These are phyloP conservation scores for Perca fluviatilis DNA, from an alignment of 2,113 vertebrate genomes.

Conservation along the genomic window DNA sequence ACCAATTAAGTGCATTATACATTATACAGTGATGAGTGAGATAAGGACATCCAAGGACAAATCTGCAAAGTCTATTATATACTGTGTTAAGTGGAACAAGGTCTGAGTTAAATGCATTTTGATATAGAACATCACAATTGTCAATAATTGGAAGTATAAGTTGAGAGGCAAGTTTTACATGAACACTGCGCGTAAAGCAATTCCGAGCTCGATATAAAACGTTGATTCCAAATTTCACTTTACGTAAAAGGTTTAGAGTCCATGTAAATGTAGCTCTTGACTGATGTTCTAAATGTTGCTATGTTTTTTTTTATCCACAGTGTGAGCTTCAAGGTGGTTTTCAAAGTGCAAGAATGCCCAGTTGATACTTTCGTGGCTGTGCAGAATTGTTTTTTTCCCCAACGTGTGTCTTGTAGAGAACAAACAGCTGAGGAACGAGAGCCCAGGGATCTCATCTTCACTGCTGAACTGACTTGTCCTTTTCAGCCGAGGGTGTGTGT, in stretches of 20 bases:
- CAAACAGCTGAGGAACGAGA: background rate
- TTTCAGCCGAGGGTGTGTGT: conserved; percentile 11
- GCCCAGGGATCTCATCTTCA: conserved; percentile 29
- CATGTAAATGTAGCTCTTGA: background rate
- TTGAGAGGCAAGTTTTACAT: no score
- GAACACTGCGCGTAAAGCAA: no score
- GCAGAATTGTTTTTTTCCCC: background rate
- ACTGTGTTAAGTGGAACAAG: no score
- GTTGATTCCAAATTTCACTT: no score
- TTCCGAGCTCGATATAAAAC: no score
- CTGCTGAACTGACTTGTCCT: conserved; percentile 16
- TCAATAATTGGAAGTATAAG: no score
- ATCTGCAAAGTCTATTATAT: no score
- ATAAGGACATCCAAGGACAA: no score
- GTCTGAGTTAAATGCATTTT: no score
- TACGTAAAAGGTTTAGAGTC: background rate
- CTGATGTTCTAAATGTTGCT: background rate
- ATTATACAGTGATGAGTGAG: no score
- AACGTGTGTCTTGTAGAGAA: conserved; percentile 4
- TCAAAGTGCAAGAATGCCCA: background rate
- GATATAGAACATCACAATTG: no score
- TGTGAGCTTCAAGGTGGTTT: background rate
- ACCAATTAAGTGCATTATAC: no score
- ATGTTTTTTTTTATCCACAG: background rate
- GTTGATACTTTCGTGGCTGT: conserved; percentile 9